Percentiles rank a stretch among this genome's conserved stretches.
Conservation (phyloP, 2,113 vertebrate species). For the Motacilla alba region DNA sequence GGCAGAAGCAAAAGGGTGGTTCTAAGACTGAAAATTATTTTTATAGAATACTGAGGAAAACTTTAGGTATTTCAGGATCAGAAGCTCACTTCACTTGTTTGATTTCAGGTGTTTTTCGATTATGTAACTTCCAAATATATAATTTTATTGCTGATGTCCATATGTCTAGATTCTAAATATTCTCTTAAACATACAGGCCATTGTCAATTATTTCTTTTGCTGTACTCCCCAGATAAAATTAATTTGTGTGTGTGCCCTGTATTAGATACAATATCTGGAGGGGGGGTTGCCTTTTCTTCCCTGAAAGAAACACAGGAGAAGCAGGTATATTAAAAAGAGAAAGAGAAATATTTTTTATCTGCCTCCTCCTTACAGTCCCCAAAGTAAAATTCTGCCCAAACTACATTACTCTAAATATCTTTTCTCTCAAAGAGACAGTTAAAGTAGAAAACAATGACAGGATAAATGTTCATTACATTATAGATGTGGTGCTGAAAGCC, state of each 20-base stretch:
- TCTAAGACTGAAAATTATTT: background rate
- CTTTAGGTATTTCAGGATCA: background rate
- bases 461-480: background rate
- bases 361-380: background rate
- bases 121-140: background rate
- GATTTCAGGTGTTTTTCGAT: background rate
- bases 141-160: background rate
- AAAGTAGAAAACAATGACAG: background rate
- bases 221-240: background rate
- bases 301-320: background rate
- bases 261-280: background rate
- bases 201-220: background rate
- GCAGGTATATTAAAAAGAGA: background rate
- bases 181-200: background rate
- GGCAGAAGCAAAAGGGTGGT: background rate
- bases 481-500: background rate
- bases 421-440: background rate
- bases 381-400: background rate
- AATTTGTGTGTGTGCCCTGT: fast-evolving
- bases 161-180: background rate
- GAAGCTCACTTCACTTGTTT: background rate
- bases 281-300: background rate
- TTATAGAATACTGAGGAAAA: background rate
- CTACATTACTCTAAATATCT: background rate
- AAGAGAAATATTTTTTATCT: background rate